Conservation (phyloP, 1,140 invertebrate species). For the Tenebrio molitor region DNA sequence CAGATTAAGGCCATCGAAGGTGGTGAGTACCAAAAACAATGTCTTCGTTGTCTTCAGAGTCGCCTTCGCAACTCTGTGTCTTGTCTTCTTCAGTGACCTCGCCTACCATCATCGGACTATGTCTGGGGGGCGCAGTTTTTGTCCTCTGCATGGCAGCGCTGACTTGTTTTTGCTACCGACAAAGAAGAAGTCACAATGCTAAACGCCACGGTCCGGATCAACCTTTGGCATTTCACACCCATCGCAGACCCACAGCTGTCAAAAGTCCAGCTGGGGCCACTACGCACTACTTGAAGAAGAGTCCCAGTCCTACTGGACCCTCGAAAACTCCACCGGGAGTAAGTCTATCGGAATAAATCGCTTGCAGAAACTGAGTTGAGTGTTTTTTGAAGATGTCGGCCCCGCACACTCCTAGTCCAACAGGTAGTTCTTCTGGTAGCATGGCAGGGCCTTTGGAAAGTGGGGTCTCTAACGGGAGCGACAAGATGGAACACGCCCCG, state of each 20-base stretch:
- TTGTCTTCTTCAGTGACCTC: constrained; percentile 72
- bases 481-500: constrained; percentile 63
- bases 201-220: constrained; percentile 70
- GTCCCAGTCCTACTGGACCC: constrained; percentile 84
- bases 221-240: constrained; percentile 73
- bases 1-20: constrained; percentile 58
- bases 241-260: constrained; percentile 76
- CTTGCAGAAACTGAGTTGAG: neutral
- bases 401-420: constrained; percentile 64
- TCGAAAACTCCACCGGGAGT: constrained; percentile 68
- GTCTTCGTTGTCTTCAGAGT: too few relatives aligned
- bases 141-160: constrained; percentile 72
- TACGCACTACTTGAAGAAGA: constrained; percentile 89
- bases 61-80: neutral
- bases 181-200: constrained; percentile 60
- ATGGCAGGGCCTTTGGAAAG: constrained; percentile 62
- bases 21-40: constrained; percentile 53
- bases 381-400: constrained; percentile 60
- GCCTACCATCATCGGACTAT: constrained; percentile 74
- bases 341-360: constrained; percentile 51
- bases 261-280: constrained; percentile 72
- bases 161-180: constrained; percentile 73
- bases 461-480: constrained; percentile 63
- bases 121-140: constrained; percentile 72
- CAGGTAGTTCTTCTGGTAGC: constrained; percentile 56